These are phyloP conservation scores for Cremastinae sp. DNA, from an alignment of 2,888 invertebrate species.

Conservation along the genomic window DNA sequence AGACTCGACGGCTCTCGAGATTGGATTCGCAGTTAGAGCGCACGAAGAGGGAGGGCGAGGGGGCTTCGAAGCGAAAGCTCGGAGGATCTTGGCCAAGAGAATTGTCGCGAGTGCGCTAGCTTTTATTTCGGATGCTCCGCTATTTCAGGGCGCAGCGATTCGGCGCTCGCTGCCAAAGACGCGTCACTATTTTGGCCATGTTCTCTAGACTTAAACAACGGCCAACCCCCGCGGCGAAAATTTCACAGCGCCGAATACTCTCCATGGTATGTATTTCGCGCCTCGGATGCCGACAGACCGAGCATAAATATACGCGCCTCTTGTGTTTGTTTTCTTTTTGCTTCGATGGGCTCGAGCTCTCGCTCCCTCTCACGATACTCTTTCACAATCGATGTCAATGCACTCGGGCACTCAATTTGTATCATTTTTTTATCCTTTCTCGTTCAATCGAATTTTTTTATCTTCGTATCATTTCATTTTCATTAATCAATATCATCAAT, in stretches of 20 bases:
- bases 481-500: too few relatives aligned
- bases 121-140: conserved; percentile 52
- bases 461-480: too few relatives aligned
- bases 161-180: conserved; percentile 47
- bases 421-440: too few relatives aligned
- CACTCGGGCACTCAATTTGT: too few relatives aligned
- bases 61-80: background rate
- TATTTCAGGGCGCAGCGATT: conserved; percentile 55
- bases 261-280: too few relatives aligned
- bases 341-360: background rate
- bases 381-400: too few relatives aligned
- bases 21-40: conserved; percentile 6
- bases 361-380: background rate
- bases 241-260: background rate
- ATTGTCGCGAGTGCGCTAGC: background rate
- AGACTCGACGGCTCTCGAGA: conserved; percentile 6
- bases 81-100: conserved; percentile 18
- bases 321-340: too few relatives aligned
- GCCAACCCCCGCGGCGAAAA: background rate
- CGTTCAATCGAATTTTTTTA: too few relatives aligned
- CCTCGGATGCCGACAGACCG: background rate
- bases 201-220: background rate
- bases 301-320: too few relatives aligned
- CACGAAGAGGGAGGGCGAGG: background rate
- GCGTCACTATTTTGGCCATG: conserved; percentile 26